Conservation (phyloP, 1,140 invertebrate genomes). For the Cheumatopsyche charites region DNA sequence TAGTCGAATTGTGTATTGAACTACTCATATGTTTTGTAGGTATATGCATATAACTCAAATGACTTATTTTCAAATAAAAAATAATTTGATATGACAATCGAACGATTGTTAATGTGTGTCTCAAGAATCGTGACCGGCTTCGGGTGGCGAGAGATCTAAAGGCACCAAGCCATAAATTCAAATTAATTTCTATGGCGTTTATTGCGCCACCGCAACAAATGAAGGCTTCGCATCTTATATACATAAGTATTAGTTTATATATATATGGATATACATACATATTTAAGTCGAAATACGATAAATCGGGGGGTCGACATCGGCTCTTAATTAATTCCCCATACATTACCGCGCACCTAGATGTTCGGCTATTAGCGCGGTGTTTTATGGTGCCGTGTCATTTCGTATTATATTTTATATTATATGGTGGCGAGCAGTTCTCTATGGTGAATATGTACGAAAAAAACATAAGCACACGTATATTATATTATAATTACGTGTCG, state of each 20-base stretch:
- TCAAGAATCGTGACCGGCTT: no score
- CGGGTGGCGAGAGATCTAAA: not conserved
- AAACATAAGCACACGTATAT: not conserved
- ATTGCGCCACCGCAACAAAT: constrained; percentile 12
- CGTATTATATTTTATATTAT: no score
- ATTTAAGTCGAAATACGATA: not conserved
- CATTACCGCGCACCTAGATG: constrained; percentile 24
- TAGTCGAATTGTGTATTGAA: no score
- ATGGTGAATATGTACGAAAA: constrained; percentile 1
- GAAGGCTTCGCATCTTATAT: not conserved
- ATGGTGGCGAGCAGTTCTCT: constrained; percentile 7
- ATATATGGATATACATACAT: not conserved
- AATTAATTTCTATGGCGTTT: constrained; percentile 15
- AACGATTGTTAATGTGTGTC: no score
- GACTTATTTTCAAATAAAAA: no score
- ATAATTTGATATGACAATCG: no score
- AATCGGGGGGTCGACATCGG: not conserved
- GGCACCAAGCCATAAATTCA: constrained; percentile 5
- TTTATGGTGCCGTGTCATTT: constrained; percentile 31
- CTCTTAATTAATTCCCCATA: constrained; percentile 17
- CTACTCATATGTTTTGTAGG: no score
- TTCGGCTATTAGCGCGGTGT: constrained; percentile 26
- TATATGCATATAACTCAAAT: no score
- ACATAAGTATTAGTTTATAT: not conserved
- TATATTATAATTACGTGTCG: constrained; percentile 19